Conservation (phyloP, 2,888 invertebrate species). For the Myathropa florea region DNA sequence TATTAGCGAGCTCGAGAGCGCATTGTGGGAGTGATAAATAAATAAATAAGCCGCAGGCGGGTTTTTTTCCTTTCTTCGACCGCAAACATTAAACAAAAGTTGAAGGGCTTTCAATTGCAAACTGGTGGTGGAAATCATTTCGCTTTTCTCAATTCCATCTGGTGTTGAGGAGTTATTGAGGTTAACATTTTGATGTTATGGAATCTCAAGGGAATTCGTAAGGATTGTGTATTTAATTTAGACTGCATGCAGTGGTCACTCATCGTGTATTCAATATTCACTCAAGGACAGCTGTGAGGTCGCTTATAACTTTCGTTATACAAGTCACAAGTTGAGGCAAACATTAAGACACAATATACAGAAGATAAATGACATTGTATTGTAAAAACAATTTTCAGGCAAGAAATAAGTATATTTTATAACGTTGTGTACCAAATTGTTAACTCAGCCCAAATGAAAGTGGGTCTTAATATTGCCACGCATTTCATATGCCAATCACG, state of each 20-base stretch:
- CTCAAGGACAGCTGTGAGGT: neutral
- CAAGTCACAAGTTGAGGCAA: no score
- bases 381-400: neutral
- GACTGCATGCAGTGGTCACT: neutral
- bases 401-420: neutral
- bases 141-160: neutral
- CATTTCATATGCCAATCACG: conserved; percentile 51
- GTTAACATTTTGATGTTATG: neutral
- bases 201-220: neutral
- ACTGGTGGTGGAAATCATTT: neutral
- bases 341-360: neutral
- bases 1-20: conserved; percentile 57
- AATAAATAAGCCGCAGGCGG: conserved; percentile 63
- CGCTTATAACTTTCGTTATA: neutral
- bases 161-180: neutral
- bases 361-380: neutral
- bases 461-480: conserved; percentile 12
- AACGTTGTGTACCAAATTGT: conserved; percentile 1
- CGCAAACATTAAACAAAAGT: conserved; percentile 52
- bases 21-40: conserved; percentile 56
- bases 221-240: neutral
- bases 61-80: conserved; percentile 5
- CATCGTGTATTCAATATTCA: neutral
- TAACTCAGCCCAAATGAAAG: conserved; percentile 42
- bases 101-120: conserved; percentile 43